Percentiles rank a stretch among this genome's conserved stretches.
These are phyloP conservation scores for Oncopodura yosiiana DNA, from an alignment of 1,140 invertebrate species.

Conservation along the genomic window DNA sequence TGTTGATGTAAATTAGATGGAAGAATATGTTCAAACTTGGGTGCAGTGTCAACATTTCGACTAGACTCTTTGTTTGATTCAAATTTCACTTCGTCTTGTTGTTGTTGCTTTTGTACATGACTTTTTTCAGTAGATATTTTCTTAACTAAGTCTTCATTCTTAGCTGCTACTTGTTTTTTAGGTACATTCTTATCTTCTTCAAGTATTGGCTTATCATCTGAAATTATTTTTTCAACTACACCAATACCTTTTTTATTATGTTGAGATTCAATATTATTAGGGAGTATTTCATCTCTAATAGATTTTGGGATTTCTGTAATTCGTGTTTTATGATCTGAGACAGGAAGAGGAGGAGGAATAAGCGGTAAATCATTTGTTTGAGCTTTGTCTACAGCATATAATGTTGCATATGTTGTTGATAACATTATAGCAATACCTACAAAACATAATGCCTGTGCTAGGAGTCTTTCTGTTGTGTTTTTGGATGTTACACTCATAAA, in stretches of 20 bases:
- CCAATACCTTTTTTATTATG: neutral
- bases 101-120: no score
- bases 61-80: neutral
- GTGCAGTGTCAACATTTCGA: neutral
- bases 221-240: neutral
- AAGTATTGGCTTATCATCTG: no score
- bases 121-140: no score
- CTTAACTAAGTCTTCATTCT: no score
- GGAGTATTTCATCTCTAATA: neutral
- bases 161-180: no score
- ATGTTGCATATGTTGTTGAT: slow-evolving; percentile 73
- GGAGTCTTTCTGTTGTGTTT: slow-evolving; percentile 41
- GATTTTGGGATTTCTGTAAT: slow-evolving; percentile 16
- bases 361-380: slow-evolving; percentile 24
- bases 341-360: slow-evolving; percentile 14
- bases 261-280: neutral
- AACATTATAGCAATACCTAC: slow-evolving; percentile 71
- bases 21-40: no score
- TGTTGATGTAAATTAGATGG: no score
- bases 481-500: slow-evolving; percentile 45
- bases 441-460: slow-evolving; percentile 44
- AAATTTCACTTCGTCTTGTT: neutral
- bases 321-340: slow-evolving; percentile 21
- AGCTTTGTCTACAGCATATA: slow-evolving; percentile 60
- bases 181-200: neutral